These are phyloP conservation scores for Morpho helenor DNA, from an alignment of 2,888 invertebrate species.

Conservation along the genomic window DNA sequence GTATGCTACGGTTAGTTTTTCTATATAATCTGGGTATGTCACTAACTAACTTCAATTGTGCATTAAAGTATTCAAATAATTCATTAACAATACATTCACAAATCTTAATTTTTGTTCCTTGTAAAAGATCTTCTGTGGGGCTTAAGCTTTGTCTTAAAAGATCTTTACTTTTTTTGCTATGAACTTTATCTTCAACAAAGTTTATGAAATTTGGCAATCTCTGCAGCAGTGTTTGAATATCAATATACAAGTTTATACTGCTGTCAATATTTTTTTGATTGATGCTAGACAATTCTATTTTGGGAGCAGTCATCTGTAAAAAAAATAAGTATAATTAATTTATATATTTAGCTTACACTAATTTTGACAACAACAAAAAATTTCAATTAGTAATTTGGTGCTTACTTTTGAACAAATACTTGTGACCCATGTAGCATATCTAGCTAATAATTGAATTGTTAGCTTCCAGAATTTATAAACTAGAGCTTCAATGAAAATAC, in stretches of 20 bases:
- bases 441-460: constrained; percentile 88
- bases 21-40: constrained; percentile 96
- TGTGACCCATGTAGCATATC: constrained; percentile 87
- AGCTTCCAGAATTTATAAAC: constrained; percentile 94
- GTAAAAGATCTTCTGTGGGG: constrained; percentile 45
- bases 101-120: constrained; percentile 48
- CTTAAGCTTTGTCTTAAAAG: constrained; percentile 48
- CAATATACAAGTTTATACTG: constrained; percentile 62
- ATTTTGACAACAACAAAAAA: too few species aligned
- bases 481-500: constrained; percentile 88
- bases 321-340: constrained; percentile 5
- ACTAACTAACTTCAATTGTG: constrained; percentile 88
- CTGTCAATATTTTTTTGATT: constrained; percentile 57
- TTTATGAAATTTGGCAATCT: constrained; percentile 51
- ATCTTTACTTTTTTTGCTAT: constrained; percentile 39
- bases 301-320: constrained; percentile 49
- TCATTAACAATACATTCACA: constrained; percentile 63
- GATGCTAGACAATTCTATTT: constrained; percentile 48
- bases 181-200: constrained; percentile 46
- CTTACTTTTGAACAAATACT: constrained; percentile 63
- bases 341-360: not conserved
- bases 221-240: constrained; percentile 47
- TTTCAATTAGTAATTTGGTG: not conserved
- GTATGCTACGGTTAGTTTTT: constrained; percentile 93
- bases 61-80: constrained; percentile 64